Conservation (phyloP, 2,113 vertebrate species). For the Notechis scutatus region DNA sequence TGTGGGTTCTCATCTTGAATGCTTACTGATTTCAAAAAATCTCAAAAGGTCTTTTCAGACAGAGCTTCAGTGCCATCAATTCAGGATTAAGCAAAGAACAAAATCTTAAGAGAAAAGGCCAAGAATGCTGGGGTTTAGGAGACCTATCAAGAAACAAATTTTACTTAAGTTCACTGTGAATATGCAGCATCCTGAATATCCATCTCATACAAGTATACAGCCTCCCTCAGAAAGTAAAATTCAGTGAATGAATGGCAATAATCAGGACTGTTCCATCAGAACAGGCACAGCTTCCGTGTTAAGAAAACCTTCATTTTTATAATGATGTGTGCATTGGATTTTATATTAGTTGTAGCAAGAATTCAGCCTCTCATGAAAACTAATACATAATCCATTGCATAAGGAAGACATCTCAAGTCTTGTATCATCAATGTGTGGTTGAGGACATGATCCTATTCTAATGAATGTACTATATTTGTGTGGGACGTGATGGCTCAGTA, state of each 20-base stretch:
- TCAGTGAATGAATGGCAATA: neutral
- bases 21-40: neutral
- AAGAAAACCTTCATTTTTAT: neutral
- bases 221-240: neutral
- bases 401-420: neutral
- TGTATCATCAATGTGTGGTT: neutral
- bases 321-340: neutral
- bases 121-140: neutral
- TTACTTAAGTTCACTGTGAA: neutral
- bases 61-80: neutral
- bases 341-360: neutral
- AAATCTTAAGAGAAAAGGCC: neutral
- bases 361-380: neutral
- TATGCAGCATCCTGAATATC: neutral
- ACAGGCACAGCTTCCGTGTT: neutral
- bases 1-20: neutral
- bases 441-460: neutral
- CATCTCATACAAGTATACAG: neutral
- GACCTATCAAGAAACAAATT: neutral
- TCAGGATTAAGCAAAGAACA: constrained; percentile 7
- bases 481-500: too few species aligned
- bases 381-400: neutral
- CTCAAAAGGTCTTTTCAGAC: neutral
- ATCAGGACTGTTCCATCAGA: neutral
- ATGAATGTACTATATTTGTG: neutral